A percentile compares a stretch with the other conserved stretches of the same genome.
These are phyloP conservation scores for Mugil cephalus DNA, from an alignment of 2,113 vertebrate genomes.

Conservation along the genomic window DNA sequence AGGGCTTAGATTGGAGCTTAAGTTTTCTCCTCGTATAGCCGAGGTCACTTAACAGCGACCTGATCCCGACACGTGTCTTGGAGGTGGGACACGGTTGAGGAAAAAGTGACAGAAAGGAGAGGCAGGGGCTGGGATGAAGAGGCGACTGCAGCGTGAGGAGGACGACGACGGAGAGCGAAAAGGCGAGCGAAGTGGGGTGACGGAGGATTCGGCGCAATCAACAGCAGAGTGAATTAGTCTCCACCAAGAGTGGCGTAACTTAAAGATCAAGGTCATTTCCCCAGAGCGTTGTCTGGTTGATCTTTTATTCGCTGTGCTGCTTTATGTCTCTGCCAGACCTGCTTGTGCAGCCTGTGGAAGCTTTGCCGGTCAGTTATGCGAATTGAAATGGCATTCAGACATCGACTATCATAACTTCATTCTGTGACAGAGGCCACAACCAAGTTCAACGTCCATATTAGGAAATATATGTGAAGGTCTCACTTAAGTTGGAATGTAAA, in stretches of 20 bases:
- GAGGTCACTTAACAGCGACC: constrained; percentile 40
- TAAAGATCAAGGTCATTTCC: constrained; percentile 60
- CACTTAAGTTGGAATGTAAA: constrained; percentile 11
- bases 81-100: not conserved
- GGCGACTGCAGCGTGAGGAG: constrained; percentile 8
- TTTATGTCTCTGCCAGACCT: constrained; percentile 19
- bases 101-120: not conserved
- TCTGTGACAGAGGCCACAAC: constrained; percentile 13
- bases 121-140: constrained; percentile 17
- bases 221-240: constrained; percentile 47
- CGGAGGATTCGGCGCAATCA: constrained; percentile 49
- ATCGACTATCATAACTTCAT: constrained; percentile 9
- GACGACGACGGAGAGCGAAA: constrained; percentile 13
- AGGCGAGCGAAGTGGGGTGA: constrained; percentile 33
- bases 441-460: constrained; percentile 1
- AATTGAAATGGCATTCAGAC: constrained; percentile 3
- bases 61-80: constrained; percentile 44
- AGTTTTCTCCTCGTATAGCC: constrained; percentile 61
- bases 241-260: constrained; percentile 16
- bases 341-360: constrained; percentile 3
- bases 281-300: constrained; percentile 28
- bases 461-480: constrained; percentile 27
- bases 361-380: constrained; percentile 10
- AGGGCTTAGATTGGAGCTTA: constrained; percentile 59
- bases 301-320: constrained; percentile 39